Conservation (phyloP, 2,888 invertebrate species). For the Notodonta dromedarius region DNA sequence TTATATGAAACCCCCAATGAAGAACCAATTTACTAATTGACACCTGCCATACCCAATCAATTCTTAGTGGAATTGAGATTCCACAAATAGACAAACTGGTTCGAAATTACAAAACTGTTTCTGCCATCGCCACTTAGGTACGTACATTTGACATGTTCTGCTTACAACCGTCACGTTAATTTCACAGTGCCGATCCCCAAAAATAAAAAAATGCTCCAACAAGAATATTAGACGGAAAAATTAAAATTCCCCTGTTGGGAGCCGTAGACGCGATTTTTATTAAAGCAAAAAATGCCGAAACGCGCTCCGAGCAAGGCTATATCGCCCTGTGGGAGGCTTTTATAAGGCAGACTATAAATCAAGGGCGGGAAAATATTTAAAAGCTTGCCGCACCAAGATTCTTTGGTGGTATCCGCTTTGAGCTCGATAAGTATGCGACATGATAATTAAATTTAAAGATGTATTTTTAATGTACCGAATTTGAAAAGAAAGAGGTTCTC, state of each 20-base stretch:
- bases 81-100: too few relatives aligned
- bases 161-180: conserved; percentile 45
- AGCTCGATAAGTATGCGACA: background rate
- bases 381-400: conserved; percentile 59
- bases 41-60: too few relatives aligned
- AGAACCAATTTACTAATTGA: too few relatives aligned
- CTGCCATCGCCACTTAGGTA: too few relatives aligned
- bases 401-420: conserved; percentile 42
- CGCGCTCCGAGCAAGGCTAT: conserved; percentile 42
- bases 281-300: conserved; percentile 73
- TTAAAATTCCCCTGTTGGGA: conserved; percentile 64
- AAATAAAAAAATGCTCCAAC: conserved; percentile 48
- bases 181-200: conserved; percentile 62
- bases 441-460: background rate
- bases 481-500: too few relatives aligned
- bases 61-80: too few relatives aligned
- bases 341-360: conserved; percentile 80
- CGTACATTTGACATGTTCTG: conserved; percentile 15
- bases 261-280: conserved; percentile 69
- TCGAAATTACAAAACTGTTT: too few relatives aligned
- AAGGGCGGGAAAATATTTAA: conserved; percentile 77
- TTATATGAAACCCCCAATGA: too few relatives aligned
- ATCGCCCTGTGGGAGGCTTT: conserved; percentile 77
- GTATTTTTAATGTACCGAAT: background rate
- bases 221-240: conserved; percentile 68